Base-by-base conservation (phyloP, 2,113 vertebrate species). In the Cathartes aura region DNA sequence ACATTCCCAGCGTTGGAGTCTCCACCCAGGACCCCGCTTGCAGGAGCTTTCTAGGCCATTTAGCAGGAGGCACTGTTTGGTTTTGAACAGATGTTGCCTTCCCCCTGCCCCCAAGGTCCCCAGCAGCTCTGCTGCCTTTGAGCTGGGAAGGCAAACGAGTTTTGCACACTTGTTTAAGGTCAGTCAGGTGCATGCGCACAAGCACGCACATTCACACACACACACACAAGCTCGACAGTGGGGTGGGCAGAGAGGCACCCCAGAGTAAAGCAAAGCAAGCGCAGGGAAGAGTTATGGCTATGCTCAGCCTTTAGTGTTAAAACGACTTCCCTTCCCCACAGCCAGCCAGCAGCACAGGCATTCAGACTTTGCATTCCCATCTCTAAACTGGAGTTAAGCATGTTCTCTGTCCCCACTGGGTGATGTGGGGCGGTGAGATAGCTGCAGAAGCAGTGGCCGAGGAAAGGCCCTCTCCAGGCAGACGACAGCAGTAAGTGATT, bases 11-110 rank as follows among this genome's bases (percentile, higher is more conserved):
- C 71, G 0, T 7, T 97, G 93, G 95, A 98, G 95, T 96, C 97
- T 98, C 97, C 93, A 98, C 97, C 97, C 97, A 87, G 96, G 98
- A 98, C 95, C 97, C 91, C 5, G 38, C 97, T 98, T 32, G 18
- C 96, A 98, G 96, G 98, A 98, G 98, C 93, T 98, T 98, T 98
- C 98, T 98, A 98, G 98, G 96, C 98, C 98, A 99, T 98, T 98
- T 98, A 98, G 97, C 98, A 98, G 90, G 97, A 98, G 98, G 98
- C 97, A 97, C 87, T 98, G 98, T 98, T 98, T 98, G 98, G 98
- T 98, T 98, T 98, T 97, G 97, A 98, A 98, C 98, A 98, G 98
- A 98, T 98, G 98, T 98, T 98, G 96, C 97, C 78, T 96, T 63
- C 70, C 53, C 85, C 87, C 64, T 87, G 67, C 91, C 92, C 96